Evolutionary conservation across 2,797 vertebrate genomes (phyloP).

Genomic region (Pristis pectinata): DNA sequence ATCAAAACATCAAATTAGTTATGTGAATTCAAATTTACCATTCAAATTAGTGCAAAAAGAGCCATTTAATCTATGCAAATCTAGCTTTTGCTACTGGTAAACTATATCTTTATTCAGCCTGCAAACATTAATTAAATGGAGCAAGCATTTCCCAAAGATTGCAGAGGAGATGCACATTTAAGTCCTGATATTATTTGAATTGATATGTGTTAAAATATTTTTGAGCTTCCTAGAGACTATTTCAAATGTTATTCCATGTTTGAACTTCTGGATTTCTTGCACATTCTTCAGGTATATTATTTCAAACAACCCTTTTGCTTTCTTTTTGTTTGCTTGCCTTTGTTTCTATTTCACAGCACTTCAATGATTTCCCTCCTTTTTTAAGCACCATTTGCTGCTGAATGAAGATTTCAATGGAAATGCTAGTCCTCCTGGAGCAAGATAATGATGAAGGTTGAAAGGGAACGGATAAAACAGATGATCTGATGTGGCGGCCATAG

Average conservation of each 20-base stretch:
- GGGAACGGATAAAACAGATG: background rate
- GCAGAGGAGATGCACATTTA: background rate
- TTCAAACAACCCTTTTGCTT: background rate
- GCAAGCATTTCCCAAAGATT: background rate
- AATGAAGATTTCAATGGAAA: background rate
- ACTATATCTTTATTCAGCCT: background rate
- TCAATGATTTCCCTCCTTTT: background rate
- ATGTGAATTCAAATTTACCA: background rate
- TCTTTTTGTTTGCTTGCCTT: background rate
- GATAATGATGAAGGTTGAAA: background rate
- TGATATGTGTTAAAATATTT: background rate
- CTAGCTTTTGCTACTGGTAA: background rate
- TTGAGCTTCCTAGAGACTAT: background rate
- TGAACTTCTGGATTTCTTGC: background rate
- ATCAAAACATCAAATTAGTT: slow-evolving; percentile 1
- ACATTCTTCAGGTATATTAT: background rate
- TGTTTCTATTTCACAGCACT: background rate
- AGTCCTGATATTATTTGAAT: background rate
- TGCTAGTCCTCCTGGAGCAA: background rate
- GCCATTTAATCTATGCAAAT: slow-evolving; percentile 16
- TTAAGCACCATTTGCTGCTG: background rate
- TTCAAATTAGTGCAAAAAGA: background rate
- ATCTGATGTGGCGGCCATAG: no score
- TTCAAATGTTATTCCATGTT: background rate
- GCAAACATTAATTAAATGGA: background rate